Conservation (phyloP, 2,797 vertebrate genomes). For the Gallinago stenura region DNA sequence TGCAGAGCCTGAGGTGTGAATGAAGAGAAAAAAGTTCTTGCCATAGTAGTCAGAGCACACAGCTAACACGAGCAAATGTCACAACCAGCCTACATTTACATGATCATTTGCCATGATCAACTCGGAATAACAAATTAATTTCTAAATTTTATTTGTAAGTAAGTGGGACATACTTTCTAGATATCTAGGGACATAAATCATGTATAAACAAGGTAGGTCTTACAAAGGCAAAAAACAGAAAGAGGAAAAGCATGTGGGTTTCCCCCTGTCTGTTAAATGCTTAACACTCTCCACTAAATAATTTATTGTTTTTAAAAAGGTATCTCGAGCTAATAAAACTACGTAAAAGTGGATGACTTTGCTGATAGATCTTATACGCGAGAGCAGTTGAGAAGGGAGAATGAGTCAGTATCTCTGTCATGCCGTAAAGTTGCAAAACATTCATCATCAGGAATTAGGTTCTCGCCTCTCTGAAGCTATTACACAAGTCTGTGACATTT, state of each 20-base stretch:
- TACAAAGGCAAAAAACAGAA: background rate
- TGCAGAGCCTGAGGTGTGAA: background rate
- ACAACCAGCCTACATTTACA: background rate
- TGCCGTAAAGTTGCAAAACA: conserved; percentile 62
- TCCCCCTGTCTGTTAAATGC: background rate
- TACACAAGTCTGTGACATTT: conserved; percentile 35
- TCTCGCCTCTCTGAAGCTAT: conserved; percentile 64
- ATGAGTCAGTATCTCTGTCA: conserved; percentile 62
- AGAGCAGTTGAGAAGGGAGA: conserved; percentile 15
- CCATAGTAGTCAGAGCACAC: background rate
- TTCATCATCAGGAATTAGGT: conserved; percentile 63
- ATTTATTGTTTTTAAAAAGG: background rate
- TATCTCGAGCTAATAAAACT: background rate
- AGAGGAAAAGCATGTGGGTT: background rate
- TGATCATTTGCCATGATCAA: background rate
- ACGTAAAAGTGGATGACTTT: background rate
- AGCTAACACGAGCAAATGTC: background rate
- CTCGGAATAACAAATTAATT: background rate
- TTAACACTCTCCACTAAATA: background rate
- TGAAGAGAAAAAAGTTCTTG: background rate
- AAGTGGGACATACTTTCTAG: background rate
- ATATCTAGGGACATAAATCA: background rate
- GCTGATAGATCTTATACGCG: background rate
- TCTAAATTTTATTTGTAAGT: background rate
- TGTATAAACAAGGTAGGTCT: background rate